phyloP scores from a whole-genome alignment of 2,888 invertebrate species.

The Dascillus cervinus region DNA sequence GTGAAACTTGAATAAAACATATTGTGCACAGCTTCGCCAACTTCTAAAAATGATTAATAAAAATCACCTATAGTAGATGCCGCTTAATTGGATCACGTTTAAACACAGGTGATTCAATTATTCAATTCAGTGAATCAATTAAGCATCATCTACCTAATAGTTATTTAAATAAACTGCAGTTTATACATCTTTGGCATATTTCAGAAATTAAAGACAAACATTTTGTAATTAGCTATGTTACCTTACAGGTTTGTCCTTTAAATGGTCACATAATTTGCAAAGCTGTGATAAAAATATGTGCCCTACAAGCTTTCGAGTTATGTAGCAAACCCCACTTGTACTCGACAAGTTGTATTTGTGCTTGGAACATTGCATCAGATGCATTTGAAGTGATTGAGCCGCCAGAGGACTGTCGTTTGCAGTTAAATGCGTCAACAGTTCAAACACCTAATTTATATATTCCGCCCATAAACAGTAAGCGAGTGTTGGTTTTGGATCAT shows the following conservation, averaged over 20 bases:
- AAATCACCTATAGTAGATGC: too few relatives aligned
- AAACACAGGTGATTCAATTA: neutral
- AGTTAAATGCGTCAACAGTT: slow-evolving; percentile 24
- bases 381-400: slow-evolving; percentile 37
- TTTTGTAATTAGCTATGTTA: too few relatives aligned
- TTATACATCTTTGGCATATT: too few relatives aligned
- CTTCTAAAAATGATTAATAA: too few relatives aligned
- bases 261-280: slow-evolving; percentile 40
- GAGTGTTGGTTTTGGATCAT: slow-evolving; percentile 34
- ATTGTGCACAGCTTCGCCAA: too few relatives aligned
- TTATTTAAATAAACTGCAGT: too few relatives aligned
- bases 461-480: slow-evolving; percentile 25
- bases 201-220: too few relatives aligned
- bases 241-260: slow-evolving; percentile 39
- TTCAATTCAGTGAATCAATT: too few relatives aligned
- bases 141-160: too few relatives aligned
- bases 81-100: neutral
- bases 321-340: slow-evolving; percentile 30
- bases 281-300: slow-evolving; percentile 41
- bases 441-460: slow-evolving; percentile 25
- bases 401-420: slow-evolving; percentile 27
- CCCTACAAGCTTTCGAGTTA: slow-evolving; percentile 25
- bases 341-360: slow-evolving; percentile 35
- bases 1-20: too few relatives aligned
- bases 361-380: slow-evolving; percentile 39